These are phyloP conservation scores for Thymelicus lineola DNA, from an alignment of 2,888 invertebrate species.

Conservation along the genomic window DNA sequence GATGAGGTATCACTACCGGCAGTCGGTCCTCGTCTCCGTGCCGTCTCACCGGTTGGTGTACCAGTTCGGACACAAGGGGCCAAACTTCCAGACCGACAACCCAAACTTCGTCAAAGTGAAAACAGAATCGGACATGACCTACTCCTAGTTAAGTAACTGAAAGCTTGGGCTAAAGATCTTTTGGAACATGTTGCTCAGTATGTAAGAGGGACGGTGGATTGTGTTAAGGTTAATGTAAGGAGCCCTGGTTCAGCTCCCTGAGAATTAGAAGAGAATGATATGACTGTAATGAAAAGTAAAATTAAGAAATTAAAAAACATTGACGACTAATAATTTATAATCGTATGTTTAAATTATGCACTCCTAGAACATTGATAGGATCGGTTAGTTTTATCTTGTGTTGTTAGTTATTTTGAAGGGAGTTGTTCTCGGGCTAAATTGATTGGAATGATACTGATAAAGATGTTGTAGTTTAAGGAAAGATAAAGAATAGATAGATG, in stretches of 20 bases:
- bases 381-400: background rate
- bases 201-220: slow-evolving; percentile 41
- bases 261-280: slow-evolving; percentile 29
- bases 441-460: slow-evolving; percentile 42
- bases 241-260: slow-evolving; percentile 43
- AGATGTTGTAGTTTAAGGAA: slow-evolving; percentile 41
- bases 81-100: slow-evolving; percentile 89
- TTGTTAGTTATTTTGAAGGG: slow-evolving; percentile 26
- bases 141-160: slow-evolving; percentile 61
- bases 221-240: slow-evolving; percentile 42
- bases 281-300: slow-evolving; percentile 32
- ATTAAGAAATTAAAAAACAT: background rate
- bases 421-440: slow-evolving; percentile 42
- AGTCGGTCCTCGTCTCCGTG: slow-evolving; percentile 90
- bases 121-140: slow-evolving; percentile 63
- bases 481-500: slow-evolving; percentile 55
- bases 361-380: background rate
- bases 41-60: slow-evolving; percentile 91
- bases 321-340: too few relatives aligned
- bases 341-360: background rate
- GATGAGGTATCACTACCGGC: slow-evolving; percentile 94
- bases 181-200: slow-evolving; percentile 46
- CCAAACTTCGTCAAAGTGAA: slow-evolving; percentile 81
- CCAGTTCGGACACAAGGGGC: slow-evolving; percentile 92
- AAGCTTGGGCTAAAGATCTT: slow-evolving; percentile 47